Conservation (phyloP, 2,888 invertebrate genomes). For the Oligia fasciuncula region DNA sequence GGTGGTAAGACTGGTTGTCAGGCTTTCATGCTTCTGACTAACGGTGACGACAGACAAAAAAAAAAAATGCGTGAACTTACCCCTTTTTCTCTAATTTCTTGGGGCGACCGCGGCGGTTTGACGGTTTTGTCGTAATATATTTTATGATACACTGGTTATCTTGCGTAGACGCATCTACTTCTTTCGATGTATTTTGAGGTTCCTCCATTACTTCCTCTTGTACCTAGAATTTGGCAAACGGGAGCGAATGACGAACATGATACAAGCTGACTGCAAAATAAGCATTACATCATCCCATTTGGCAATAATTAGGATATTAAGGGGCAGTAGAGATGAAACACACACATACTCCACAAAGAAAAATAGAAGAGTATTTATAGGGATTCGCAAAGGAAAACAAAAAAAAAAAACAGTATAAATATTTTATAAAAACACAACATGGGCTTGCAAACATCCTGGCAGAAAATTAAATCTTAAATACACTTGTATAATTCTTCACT, state of each 20-base stretch:
- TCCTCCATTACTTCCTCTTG: conserved; percentile 11
- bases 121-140: conserved; percentile 13
- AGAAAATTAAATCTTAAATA: not conserved
- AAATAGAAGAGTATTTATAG: no score
- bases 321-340: not conserved
- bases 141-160: conserved; percentile 18
- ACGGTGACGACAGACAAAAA: no score
- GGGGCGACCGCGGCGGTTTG: conserved; percentile 10
- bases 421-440: not conserved
- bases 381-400: no score
- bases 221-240: not conserved
- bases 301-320: no score
- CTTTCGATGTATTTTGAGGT: not conserved
- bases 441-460: not conserved
- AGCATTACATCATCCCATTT: not conserved
- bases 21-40: not conserved
- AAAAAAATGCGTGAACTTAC: conserved; percentile 12
- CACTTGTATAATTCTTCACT: not conserved
- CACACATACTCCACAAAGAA: no score
- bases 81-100: conserved; percentile 36
- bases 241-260: conserved; percentile 1
- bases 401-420: not conserved
- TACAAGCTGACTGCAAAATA: not conserved
- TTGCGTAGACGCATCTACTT: not conserved
- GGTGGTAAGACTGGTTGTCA: not conserved